These are phyloP conservation scores for Graphium colonna DNA, from an alignment of 2,888 invertebrate genomes.

Conservation along the genomic window DNA sequence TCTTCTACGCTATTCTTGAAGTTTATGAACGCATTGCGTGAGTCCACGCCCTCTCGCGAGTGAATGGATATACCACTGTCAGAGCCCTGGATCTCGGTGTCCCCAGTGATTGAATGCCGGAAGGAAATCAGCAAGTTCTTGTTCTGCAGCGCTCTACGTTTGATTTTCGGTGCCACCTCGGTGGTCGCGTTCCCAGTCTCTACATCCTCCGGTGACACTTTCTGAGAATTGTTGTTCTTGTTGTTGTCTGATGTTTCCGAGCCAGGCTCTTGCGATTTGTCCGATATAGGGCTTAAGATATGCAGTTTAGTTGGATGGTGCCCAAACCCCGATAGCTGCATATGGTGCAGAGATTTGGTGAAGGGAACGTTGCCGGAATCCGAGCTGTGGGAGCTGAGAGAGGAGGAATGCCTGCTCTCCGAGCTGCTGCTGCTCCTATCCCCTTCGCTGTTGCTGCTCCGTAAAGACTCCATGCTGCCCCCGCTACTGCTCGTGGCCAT, in stretches of 20 bases:
- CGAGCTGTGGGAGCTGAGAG: conserved; percentile 91
- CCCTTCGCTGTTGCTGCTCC: conserved; percentile 93
- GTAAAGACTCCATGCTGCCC: conserved; percentile 92
- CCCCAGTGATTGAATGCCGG: conserved; percentile 82
- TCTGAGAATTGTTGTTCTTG: conserved; percentile 88
- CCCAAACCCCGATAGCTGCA: conserved; percentile 84
- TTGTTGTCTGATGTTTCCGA: conserved; percentile 91
- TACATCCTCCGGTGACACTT: conserved; percentile 85
- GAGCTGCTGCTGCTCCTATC: conserved; percentile 92
- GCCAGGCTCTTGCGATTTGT: conserved; percentile 91
- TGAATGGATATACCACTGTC: conserved; percentile 94
- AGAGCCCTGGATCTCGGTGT: conserved; percentile 90
- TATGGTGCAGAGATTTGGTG: conserved; percentile 77
- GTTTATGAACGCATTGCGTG: conserved; percentile 80
- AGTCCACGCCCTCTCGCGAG: conserved; percentile 89
- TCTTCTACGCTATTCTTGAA: conserved; percentile 79
- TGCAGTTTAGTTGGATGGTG: conserved; percentile 89
- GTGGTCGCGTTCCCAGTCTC: conserved; percentile 68
- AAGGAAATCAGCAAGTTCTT: conserved; percentile 86
- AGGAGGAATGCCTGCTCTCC: conserved; percentile 90
- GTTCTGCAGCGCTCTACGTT: conserved; percentile 86
- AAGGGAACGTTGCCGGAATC: conserved; percentile 85
- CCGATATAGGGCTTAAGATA: conserved; percentile 93
- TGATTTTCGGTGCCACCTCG: conserved; percentile 78
- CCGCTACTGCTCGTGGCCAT: conserved; percentile 93